Evolutionary conservation across 2,113 vertebrate genomes (phyloP).

Genomic region (Carollia perspicillata): DNA sequence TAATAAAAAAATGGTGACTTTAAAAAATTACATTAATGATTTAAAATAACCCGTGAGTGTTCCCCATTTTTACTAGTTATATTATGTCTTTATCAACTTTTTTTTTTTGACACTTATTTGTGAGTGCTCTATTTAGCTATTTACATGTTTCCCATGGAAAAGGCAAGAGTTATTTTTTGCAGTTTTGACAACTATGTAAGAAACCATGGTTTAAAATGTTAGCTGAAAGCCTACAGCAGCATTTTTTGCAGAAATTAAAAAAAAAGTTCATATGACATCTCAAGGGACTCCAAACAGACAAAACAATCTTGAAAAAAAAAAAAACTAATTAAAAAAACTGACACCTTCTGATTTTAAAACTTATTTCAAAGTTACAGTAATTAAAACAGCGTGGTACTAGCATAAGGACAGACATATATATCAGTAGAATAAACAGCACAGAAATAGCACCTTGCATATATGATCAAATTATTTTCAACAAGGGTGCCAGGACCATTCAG

Average conservation of each 20-base stretch:
- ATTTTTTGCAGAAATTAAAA: not conserved
- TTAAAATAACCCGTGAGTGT: not conserved
- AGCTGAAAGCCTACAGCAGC: not conserved
- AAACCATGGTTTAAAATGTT: slow-evolving; percentile 13
- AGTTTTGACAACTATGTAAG: not conserved
- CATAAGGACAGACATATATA: not conserved
- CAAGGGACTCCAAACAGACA: not conserved
- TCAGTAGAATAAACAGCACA: not conserved
- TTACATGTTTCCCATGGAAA: not conserved
- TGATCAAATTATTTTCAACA: not conserved
- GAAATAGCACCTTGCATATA: not conserved
- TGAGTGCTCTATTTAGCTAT: not conserved
- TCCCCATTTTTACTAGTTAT: slow-evolving; percentile 1
- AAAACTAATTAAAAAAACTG: not conserved
- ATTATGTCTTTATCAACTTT: not conserved
- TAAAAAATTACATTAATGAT: not conserved
- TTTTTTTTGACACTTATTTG: not conserved
- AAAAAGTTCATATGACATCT: not conserved
- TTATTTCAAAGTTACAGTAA: not conserved
- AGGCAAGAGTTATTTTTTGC: not conserved
- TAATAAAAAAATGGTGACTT: not conserved
- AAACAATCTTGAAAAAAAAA: not conserved
- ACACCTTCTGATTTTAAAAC: not conserved
- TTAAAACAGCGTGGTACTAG: not conserved
- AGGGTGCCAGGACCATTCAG: not conserved